Conservation (phyloP, 2,113 vertebrate species). For the Nothocercus nigrocapillus region DNA sequence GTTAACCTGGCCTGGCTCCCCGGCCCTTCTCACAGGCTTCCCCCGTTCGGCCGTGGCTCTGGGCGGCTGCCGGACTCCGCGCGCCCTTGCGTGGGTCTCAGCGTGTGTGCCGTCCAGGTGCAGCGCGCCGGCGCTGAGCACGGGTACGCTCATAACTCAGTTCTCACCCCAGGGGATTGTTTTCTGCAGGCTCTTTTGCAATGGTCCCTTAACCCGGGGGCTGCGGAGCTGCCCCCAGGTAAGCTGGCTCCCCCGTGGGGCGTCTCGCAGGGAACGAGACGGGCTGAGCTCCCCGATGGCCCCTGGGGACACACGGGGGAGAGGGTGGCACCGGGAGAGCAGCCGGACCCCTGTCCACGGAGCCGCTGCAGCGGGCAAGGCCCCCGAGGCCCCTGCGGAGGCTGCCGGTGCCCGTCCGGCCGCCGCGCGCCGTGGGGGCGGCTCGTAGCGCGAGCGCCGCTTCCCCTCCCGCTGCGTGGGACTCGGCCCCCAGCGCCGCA, state of each 20-base stretch:
- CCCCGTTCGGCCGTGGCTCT: background rate
- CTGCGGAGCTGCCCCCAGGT: background rate
- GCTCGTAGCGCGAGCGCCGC: background rate
- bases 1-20: background rate
- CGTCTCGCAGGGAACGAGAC: too few relatives aligned
- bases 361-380: background rate
- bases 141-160: too few relatives aligned
- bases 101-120: too few relatives aligned
- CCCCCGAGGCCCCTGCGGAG: background rate
- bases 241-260: background rate
- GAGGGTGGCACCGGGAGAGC: too few relatives aligned
- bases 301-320: background rate
- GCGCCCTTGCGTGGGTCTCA: background rate
- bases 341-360: too few relatives aligned
- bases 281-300: background rate
- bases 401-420: background rate
- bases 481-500: background rate
- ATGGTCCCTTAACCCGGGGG: background rate
- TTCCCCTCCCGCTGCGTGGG: background rate
- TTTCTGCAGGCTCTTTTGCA: background rate
- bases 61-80: too few relatives aligned
- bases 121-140: too few relatives aligned
- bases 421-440: background rate
- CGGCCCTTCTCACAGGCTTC: background rate
- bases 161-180: accelerated